Evolutionary conservation across 1,140 invertebrate genomes (phyloP).

Genomic region (Wasmannia auropunctata): DNA sequence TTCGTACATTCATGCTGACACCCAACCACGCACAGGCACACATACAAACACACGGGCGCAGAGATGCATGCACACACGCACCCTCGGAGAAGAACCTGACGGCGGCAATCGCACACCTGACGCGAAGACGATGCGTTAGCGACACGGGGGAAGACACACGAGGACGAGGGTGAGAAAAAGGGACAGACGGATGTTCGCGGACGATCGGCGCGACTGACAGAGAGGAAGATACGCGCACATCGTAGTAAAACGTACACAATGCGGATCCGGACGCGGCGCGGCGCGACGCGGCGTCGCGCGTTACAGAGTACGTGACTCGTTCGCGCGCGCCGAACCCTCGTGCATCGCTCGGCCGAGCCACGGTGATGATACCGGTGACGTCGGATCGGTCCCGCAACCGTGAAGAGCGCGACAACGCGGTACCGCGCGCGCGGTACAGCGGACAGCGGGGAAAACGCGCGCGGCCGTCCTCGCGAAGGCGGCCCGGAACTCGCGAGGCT

Average conservation of each 20-base stretch:
- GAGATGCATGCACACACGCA: conserved; percentile 46
- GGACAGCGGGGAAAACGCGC: conserved; percentile 6
- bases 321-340: background rate
- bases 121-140: background rate
- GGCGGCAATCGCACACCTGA: conserved; percentile 39
- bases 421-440: background rate
- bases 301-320: background rate
- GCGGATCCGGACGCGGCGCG: conserved; percentile 20
- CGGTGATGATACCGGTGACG: background rate
- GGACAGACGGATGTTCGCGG: background rate
- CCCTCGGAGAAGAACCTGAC: background rate
- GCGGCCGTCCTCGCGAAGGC: conserved; percentile 43
- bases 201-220: background rate
- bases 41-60: conserved; percentile 37
- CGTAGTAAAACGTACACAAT: conserved; percentile 39
- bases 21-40: conserved; percentile 46
- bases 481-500: background rate
- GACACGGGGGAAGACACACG: background rate
- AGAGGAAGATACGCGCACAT: conserved; percentile 38
- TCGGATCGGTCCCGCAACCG: conserved; percentile 2
- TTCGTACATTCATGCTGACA: conserved; percentile 41
- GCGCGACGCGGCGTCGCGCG: conserved; percentile 1
- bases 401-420: conserved; percentile 32
- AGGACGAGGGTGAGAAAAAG: background rate
- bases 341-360: background rate